Base-by-base conservation (phyloP, 2,797 vertebrate genomes). In the Acanthornis magna region DNA sequence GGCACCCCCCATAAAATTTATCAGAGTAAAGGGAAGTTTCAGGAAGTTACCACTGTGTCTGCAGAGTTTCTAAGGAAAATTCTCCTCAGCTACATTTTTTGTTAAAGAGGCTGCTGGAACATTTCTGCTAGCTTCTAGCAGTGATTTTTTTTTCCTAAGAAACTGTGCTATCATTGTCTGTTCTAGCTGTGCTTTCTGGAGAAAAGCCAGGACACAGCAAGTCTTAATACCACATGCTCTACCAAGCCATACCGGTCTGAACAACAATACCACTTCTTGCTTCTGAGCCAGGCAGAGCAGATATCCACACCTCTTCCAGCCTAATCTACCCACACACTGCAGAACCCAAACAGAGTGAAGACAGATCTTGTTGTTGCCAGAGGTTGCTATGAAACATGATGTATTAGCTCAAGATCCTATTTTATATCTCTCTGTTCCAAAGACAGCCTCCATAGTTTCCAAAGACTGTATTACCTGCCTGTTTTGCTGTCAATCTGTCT, bases 141-240 rank as follows among this genome's bases (percentile, higher is more conserved):
- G 70, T 36, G 58, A 26, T 42, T 79, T 32, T 83, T 83, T 74
- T 84, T 70, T 13, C 67, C 68, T 61, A 61, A 89, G 77, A 16
- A 93, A 81, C 86, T 87, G 71, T 76, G 86, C 71, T 82, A 27
- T 79, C 93, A 71, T 78, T 93, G 80, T 91, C 72, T 91, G 38
- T 71, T 92, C 72, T 74, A 53, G 22, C 57, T 92, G 73, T 66
- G 75, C 65, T 91, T 85, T 85, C 85, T 95, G 95, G 75, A 88
- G 32, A 72, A 16, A 63, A 92, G 82, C 89, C 95, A 96, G 54
- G 36, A 89, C 72, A 51, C 27, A 61, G 72, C 29, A 85, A 92
- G 40, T 85, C 72, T 92, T 72, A 91, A 85, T n/a, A 80, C 29
- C 85, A 83, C 81, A 61, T n/a, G 67, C 63, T 65, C 5, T 29